These are phyloP conservation scores for Paramacrobiotus metropolitanus DNA, from an alignment of 1,140 invertebrate species.

Conservation along the genomic window DNA sequence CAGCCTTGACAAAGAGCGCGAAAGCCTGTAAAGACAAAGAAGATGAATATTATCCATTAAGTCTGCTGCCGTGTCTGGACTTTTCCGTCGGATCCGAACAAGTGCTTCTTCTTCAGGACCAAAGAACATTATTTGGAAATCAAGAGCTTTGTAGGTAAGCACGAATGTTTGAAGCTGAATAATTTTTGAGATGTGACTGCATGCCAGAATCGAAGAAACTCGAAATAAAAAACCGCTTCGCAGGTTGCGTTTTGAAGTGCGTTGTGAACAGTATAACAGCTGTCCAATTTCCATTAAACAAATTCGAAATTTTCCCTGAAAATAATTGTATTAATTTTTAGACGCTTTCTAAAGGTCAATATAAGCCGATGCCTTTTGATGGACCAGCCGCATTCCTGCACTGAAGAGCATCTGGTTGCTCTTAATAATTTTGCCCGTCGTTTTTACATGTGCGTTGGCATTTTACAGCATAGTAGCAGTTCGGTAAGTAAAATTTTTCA, in stretches of 20 bases:
- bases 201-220: too few relatives aligned
- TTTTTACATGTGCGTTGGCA: background rate
- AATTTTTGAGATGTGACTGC: too few relatives aligned
- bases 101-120: background rate
- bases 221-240: too few relatives aligned
- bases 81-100: background rate
- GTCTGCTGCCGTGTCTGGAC: slow-evolving; percentile 1
- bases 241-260: too few relatives aligned
- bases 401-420: background rate
- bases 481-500: too few relatives aligned
- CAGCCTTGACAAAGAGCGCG: too few relatives aligned
- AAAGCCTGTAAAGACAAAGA: background rate
- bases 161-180: too few relatives aligned
- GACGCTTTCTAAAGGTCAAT: background rate
- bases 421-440: background rate
- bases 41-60: background rate
- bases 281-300: too few relatives aligned
- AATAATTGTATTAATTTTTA: background rate
- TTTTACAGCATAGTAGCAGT: too few relatives aligned
- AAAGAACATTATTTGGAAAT: background rate
- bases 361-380: background rate
- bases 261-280: too few relatives aligned
- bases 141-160: background rate
- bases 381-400: slow-evolving; percentile 1
- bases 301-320: too few relatives aligned